phyloP scores from a whole-genome alignment of 2,888 invertebrate species.

The Tethea ocularis region DNA sequence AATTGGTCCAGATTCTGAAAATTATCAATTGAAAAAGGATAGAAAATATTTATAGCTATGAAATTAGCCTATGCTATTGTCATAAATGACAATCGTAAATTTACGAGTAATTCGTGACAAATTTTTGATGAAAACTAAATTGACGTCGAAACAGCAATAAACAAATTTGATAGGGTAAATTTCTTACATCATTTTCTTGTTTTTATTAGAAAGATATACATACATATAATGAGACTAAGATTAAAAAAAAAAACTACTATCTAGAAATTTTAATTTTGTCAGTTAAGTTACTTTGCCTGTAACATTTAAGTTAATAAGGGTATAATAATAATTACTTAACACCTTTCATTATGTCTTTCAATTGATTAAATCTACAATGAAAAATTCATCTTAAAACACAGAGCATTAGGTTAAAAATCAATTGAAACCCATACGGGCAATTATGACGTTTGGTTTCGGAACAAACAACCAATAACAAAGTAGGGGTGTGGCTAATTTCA shows the following conservation, averaged over 20 bases:
- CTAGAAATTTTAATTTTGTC: not conserved
- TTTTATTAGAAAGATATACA: too few relatives aligned
- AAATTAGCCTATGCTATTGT: too few relatives aligned
- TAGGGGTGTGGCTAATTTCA: conserved; percentile 76
- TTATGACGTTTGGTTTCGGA: conserved; percentile 39
- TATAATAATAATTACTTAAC: conserved; percentile 7
- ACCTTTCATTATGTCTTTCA: conserved; percentile 4
- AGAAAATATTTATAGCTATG: too few relatives aligned
- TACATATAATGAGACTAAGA: not conserved
- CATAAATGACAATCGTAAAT: too few relatives aligned
- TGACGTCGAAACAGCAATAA: too few relatives aligned
- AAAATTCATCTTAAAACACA: conserved; percentile 7
- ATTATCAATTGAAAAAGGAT: too few relatives aligned
- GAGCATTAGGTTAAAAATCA: conserved; percentile 2
- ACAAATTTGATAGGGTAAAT: too few relatives aligned
- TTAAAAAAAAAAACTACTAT: not conserved
- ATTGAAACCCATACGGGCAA: conserved; percentile 8
- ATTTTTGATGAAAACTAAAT: too few relatives aligned
- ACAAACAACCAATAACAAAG: conserved; percentile 69
- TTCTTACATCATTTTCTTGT: too few relatives aligned
- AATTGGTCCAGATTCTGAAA: too few relatives aligned
- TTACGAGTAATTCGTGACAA: too few relatives aligned
- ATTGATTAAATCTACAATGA: not conserved
- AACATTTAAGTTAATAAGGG: not conserved
- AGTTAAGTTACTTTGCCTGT: not conserved